Evolutionary conservation across 2,888 invertebrate species (phyloP).

Genomic region (Rotaria magnacalcarata): DNA sequence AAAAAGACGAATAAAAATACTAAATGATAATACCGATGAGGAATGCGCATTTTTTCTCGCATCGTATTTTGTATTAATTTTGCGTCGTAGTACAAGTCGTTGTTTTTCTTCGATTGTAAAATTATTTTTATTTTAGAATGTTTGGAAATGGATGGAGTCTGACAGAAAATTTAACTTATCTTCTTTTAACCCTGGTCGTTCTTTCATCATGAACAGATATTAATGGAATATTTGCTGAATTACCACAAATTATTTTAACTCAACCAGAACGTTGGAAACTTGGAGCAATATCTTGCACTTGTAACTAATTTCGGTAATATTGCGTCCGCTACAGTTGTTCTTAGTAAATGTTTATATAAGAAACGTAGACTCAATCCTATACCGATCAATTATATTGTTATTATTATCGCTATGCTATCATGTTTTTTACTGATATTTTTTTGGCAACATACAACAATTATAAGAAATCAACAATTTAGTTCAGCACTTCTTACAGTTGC

Average conservation of each 20-base stretch:
- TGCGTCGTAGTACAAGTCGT: background rate
- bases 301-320: constrained; percentile 28
- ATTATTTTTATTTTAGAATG: background rate
- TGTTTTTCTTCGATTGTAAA: background rate
- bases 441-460: background rate
- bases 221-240: constrained; percentile 29
- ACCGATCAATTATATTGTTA: background rate
- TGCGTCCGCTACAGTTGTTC: background rate
- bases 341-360: background rate
- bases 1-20: background rate
- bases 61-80: background rate
- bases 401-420: background rate
- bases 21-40: background rate
- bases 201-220: constrained; percentile 2
- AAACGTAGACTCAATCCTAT: background rate
- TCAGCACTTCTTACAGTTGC: background rate
- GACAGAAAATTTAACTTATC: background rate
- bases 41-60: background rate
- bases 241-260: background rate
- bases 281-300: background rate
- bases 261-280: background rate
- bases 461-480: background rate
- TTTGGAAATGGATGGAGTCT: background rate
- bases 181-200: background rate
- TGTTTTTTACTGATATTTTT: background rate